phyloP scores from a whole-genome alignment of 2,113 vertebrate species.

The Gorsachius goisagi region DNA sequence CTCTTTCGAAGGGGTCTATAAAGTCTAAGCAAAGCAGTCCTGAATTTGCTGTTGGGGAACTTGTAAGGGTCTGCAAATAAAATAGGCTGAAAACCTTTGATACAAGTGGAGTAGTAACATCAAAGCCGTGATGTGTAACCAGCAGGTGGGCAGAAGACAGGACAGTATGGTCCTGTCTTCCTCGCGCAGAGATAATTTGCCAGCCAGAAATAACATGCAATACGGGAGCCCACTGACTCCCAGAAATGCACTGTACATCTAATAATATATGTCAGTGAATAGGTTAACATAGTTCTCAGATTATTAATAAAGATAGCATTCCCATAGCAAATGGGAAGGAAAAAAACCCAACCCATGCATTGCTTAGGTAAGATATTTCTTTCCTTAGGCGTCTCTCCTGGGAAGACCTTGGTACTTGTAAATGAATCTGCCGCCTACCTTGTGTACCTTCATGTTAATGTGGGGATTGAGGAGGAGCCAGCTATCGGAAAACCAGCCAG shows the following conservation, averaged over 20 bases:
- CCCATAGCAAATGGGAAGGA: neutral
- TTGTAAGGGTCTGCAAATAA: neutral
- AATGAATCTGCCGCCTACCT: constrained; percentile 21
- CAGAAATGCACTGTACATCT: neutral
- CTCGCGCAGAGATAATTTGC: neutral
- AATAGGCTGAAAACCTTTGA: neutral
- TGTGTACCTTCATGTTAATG: constrained; percentile 20
- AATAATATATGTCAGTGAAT: neutral
- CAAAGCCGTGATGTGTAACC: neutral
- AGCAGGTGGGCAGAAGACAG: neutral
- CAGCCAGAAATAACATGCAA: neutral
- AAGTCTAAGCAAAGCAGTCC: neutral
- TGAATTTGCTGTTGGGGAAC: neutral
- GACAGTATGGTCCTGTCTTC: neutral
- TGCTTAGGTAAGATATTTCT: neutral
- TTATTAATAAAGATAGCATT: constrained; percentile 7
- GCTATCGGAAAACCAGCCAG: neutral
- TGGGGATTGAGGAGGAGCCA: constrained; percentile 12
- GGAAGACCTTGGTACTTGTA: neutral
- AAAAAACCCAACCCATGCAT: neutral
- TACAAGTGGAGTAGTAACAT: neutral
- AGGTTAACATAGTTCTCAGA: neutral
- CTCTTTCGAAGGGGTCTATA: neutral
- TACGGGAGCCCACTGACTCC: neutral
- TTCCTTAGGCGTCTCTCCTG: constrained; percentile 35